phyloP scores from a whole-genome alignment of 2,113 vertebrate genomes.

The Gadus chalcogrammus region DNA sequence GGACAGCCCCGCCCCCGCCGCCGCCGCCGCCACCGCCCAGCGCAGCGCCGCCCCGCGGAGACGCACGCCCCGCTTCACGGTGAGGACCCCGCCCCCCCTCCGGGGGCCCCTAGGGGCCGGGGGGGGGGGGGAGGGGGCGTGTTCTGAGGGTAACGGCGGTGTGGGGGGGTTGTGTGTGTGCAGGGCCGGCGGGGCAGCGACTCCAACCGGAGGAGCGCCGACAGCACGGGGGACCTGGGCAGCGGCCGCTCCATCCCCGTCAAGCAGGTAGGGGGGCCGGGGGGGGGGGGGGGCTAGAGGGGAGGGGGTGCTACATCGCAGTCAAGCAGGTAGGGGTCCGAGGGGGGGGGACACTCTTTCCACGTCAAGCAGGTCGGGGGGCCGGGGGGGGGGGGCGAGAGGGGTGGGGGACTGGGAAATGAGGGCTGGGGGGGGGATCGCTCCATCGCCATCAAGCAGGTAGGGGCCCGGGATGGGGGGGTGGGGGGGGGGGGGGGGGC shows the following conservation, averaged over 20 bases:
- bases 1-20: slow-evolving; percentile 75
- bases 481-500: too few relatives aligned
- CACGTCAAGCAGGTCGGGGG: too few relatives aligned
- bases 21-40: slow-evolving; percentile 73
- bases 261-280: slow-evolving; percentile 78
- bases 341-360: too few relatives aligned
- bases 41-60: slow-evolving; percentile 82
- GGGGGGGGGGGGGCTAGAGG: background rate
- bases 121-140: too few relatives aligned
- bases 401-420: too few relatives aligned
- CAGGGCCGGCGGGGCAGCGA: slow-evolving; percentile 90
- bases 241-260: slow-evolving; percentile 87
- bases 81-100: slow-evolving; percentile 46
- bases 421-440: slow-evolving; percentile 57
- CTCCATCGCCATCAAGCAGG: slow-evolving; percentile 93
- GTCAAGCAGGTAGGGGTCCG: too few relatives aligned
- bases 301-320: too few relatives aligned
- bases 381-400: too few relatives aligned
- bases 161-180: slow-evolving; percentile 40
- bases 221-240: slow-evolving; percentile 81
- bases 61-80: slow-evolving; percentile 83
- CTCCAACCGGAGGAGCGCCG: slow-evolving; percentile 86
- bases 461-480: slow-evolving; percentile 21
- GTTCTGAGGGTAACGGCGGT: background rate
- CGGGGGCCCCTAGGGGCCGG: background rate